These are phyloP conservation scores for Euura lappo DNA, from an alignment of 1,140 invertebrate species.

Conservation along the genomic window DNA sequence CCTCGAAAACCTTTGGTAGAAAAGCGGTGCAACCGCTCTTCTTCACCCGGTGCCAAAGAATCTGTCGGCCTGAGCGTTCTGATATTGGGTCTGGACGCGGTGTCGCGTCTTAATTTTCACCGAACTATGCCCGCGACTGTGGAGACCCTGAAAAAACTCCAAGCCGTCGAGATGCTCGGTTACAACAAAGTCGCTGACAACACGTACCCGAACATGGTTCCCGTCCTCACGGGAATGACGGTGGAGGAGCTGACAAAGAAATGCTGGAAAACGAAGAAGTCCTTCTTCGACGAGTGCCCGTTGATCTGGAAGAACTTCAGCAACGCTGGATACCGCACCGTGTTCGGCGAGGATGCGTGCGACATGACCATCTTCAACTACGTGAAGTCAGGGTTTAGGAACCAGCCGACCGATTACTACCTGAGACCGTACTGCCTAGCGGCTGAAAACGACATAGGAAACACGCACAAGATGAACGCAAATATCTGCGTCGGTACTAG, in stretches of 20 bases:
- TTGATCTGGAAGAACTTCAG: conserved; percentile 66
- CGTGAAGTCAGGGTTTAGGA: conserved; percentile 61
- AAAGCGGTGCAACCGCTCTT: conserved; percentile 30
- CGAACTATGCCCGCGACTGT: conserved; percentile 80
- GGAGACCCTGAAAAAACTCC: conserved; percentile 65
- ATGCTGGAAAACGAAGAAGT: conserved; percentile 62
- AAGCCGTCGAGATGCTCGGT: conserved; percentile 74
- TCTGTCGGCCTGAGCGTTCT: conserved; percentile 67
- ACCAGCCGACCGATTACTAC: conserved; percentile 67
- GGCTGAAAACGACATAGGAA: conserved; percentile 58
- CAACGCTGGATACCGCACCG: conserved; percentile 60
- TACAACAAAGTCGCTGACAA: conserved; percentile 87
- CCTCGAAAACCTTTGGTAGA: conserved; percentile 58
- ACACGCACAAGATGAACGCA: conserved; percentile 57
- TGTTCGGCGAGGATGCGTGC: conserved; percentile 65
- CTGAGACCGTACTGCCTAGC: conserved; percentile 58
- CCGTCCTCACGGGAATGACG: conserved; percentile 72
- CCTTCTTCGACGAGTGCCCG: conserved; percentile 66
- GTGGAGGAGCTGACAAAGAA: conserved; percentile 65
- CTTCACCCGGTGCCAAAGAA: conserved; percentile 13
- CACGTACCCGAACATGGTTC: conserved; percentile 82
- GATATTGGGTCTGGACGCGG: conserved; percentile 84
- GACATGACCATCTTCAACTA: conserved; percentile 66
- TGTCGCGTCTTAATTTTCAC: conserved; percentile 85
- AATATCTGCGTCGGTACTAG: conserved; percentile 62